These are phyloP conservation scores for Metellina segmentata DNA, from an alignment of 2,888 invertebrate species.

Conservation along the genomic window DNA sequence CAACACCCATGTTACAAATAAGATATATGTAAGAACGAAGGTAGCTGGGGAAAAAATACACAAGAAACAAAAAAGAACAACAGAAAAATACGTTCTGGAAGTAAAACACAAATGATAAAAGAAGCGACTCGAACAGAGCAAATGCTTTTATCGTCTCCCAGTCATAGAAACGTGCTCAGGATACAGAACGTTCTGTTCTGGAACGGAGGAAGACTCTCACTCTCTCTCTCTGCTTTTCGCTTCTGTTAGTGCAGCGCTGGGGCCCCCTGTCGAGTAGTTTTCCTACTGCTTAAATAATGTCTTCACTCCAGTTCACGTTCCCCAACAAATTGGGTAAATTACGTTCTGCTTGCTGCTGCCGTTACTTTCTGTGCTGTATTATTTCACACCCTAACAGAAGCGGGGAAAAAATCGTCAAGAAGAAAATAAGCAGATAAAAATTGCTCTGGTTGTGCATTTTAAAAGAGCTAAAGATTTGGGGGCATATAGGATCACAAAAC, in stretches of 20 bases:
- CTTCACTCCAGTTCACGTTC: constrained; percentile 29
- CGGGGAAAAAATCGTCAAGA: neutral
- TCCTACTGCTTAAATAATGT: constrained; percentile 59
- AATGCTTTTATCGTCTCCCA: constrained; percentile 72
- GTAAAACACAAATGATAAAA: constrained; percentile 64
- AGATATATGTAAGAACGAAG: neutral
- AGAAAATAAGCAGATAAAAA: neutral
- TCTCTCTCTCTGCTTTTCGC: neutral
- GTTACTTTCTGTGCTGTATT: constrained; percentile 28
- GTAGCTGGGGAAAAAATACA: neutral
- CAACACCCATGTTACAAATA: neutral
- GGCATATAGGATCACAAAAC: no score
- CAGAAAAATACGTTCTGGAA: constrained; percentile 10
- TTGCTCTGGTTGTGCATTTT: constrained; percentile 17
- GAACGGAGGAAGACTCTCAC: neutral
- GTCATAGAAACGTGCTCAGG: constrained; percentile 56
- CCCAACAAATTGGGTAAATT: constrained; percentile 63
- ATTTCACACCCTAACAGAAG: neutral
- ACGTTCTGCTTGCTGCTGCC: neutral
- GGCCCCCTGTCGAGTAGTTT: constrained; percentile 40
- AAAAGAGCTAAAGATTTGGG: neutral
- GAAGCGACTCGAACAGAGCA: constrained; percentile 54
- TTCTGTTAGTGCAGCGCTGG: constrained; percentile 40
- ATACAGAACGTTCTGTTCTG: neutral
- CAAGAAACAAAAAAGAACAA: neutral